These are phyloP conservation scores for Marmota monax DNA, from an alignment of 2,113 vertebrate species.

Conservation along the genomic window DNA sequence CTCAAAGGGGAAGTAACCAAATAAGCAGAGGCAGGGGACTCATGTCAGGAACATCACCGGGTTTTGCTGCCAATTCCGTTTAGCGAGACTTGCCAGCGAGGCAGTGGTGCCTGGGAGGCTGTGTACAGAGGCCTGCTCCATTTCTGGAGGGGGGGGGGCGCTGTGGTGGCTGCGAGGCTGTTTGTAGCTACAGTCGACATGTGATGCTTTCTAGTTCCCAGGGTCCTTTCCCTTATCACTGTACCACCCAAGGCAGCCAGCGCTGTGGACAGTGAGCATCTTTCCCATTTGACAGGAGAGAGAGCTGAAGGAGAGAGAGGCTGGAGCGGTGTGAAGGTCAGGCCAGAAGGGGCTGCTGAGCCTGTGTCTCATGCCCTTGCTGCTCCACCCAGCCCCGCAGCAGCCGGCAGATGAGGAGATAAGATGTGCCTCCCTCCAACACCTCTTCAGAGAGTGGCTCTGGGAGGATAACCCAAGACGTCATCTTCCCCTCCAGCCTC, in stretches of 20 bases:
- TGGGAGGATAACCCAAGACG: not conserved
- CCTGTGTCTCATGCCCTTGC: not conserved
- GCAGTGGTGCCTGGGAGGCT: fast-evolving
- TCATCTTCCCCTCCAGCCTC: not conserved
- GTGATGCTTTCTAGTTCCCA: not conserved
- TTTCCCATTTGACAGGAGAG: not conserved
- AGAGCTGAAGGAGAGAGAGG: not conserved
- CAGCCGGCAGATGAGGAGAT: not conserved
- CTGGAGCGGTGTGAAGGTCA: not conserved
- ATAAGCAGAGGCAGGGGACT: not conserved
- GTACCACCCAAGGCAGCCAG: not conserved
- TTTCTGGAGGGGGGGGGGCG: not conserved
- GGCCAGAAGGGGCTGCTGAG: too few relatives aligned
- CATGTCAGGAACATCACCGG: not conserved
- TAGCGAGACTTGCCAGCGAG: not conserved
- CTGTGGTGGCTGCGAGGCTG: not conserved
- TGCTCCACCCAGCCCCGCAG: not conserved
- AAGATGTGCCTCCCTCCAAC: too few relatives aligned
- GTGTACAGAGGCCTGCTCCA: fast-evolving
- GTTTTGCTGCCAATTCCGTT: not conserved
- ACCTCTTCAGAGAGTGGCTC: not conserved
- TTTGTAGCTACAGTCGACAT: not conserved
- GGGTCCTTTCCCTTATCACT: not conserved
- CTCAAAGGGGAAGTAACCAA: constrained; percentile 16
- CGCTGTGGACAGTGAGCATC: not conserved